Evolutionary conservation across 2,113 vertebrate species (phyloP), one percentile per base, ranked within the genome.

Genomic region (Megaptera novaeangliae): DNA sequence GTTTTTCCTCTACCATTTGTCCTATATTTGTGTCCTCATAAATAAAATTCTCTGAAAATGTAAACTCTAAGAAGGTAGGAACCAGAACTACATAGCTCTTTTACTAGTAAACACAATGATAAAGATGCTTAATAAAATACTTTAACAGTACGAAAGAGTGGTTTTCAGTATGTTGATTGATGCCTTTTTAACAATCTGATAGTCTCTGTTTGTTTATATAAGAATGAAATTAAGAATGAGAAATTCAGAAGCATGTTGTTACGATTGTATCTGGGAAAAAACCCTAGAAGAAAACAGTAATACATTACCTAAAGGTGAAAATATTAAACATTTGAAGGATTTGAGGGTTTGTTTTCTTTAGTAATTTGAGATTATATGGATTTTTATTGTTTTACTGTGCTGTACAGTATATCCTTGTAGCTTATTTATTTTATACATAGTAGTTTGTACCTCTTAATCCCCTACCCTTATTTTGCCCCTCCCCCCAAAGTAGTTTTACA

Each of bases 261-360:
- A 4, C 52, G 69, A 75, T 55, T 91, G 7, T 72, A 52, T 20
- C 31, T 57, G 8, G 18, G 59, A 96, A 69, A 88, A 34, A 86
- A 66, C 92, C 29, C 81, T 81, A 41, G 55, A 57, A 91, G 44
- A 55, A 75, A 91, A 93, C 6, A 44, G 49, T 88, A 81, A 71
- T 83, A 68, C 29, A 13, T 88, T 92, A 91, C 7, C 68, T 83
- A 82, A 95, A 96, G 14, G 14, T 94, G 25, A 93, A 95, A 91
- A 91, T 93, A 77, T 59, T 81, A 52, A 89, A 77, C 4, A 25
- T 89, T 87, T 96, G 59, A 52, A 96, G 68, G 9, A 49, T 61
- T 94, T 95, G 69, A 98, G 59, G 12, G 1, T 27, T 89, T 81
- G 25, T 57, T 96, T 91, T 91, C 44, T 96, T 77, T 75, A 91